Evolutionary conservation across 2,113 vertebrate genomes (phyloP).

Genomic region (Pelodiscus sinensis): DNA sequence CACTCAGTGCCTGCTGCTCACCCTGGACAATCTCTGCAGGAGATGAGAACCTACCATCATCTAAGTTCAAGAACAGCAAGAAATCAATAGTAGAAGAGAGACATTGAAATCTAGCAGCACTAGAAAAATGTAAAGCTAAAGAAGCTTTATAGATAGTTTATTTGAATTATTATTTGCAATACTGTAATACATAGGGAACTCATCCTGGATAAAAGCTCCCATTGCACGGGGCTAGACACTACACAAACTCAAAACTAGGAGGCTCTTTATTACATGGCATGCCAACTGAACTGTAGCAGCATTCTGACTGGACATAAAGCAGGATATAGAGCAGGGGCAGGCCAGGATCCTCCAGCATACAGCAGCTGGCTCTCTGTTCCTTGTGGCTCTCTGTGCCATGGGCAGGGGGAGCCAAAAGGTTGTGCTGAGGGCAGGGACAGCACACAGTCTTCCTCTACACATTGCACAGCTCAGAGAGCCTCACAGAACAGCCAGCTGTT

Average conservation of each 20-base stretch:
- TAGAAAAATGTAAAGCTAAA: not conserved
- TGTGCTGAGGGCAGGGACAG: no score
- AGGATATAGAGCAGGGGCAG: no score
- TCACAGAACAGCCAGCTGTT: no score
- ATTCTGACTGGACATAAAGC: no score
- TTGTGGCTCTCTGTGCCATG: no score
- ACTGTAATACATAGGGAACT: not conserved
- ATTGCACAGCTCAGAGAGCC: no score
- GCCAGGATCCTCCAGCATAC: no score
- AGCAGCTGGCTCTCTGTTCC: no score
- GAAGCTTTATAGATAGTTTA: not conserved
- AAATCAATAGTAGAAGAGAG: not conserved
- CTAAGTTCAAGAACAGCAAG: constrained; percentile 64
- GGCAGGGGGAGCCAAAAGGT: no score
- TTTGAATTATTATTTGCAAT: not conserved
- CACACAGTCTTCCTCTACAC: no score
- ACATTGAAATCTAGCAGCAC: not conserved
- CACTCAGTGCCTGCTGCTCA: constrained; percentile 79
- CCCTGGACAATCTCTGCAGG: constrained; percentile 80
- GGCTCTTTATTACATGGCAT: not conserved
- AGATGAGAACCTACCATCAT: constrained; percentile 83
- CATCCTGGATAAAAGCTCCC: not conserved
- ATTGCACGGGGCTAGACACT: not conserved
- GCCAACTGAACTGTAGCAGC: no score
- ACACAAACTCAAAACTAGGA: not conserved